Conservation (phyloP, 2,113 vertebrate species). For the Azemiops feae region DNA sequence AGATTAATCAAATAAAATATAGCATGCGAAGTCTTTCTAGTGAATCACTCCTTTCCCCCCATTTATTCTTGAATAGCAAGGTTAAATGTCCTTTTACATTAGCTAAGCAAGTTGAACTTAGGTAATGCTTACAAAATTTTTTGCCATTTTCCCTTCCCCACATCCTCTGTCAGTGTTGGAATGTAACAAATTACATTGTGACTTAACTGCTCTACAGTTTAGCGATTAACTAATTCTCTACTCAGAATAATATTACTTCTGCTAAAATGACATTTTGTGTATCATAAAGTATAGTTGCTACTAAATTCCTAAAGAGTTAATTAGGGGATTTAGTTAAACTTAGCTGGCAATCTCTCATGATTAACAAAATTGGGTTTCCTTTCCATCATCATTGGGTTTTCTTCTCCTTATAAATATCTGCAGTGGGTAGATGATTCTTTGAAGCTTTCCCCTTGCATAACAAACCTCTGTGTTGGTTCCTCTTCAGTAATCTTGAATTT, state of each 20-base stretch:
- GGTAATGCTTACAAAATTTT: neutral
- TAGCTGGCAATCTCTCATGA: neutral
- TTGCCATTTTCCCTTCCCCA: neutral
- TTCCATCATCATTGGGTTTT: neutral
- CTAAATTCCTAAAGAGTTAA: neutral
- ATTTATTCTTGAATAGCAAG: neutral
- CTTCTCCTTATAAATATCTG: neutral
- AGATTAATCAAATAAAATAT: neutral
- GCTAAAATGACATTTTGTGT: neutral
- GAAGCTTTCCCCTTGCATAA: neutral
- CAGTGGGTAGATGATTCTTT: neutral
- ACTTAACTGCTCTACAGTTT: neutral
- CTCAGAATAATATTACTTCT: neutral
- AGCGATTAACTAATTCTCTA: neutral
- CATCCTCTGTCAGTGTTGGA: neutral
- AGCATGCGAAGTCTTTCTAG: neutral
- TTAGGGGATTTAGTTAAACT: neutral
- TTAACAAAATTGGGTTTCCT: neutral
- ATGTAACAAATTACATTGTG: neutral
- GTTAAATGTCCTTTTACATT: neutral
- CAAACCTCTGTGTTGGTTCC: neutral
- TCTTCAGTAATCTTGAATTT: neutral
- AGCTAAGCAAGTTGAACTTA: neutral
- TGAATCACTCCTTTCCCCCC: neutral
- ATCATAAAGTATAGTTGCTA: neutral